These are phyloP conservation scores for Cantharis lateralis DNA, from an alignment of 2,888 invertebrate genomes.

Conservation along the genomic window DNA sequence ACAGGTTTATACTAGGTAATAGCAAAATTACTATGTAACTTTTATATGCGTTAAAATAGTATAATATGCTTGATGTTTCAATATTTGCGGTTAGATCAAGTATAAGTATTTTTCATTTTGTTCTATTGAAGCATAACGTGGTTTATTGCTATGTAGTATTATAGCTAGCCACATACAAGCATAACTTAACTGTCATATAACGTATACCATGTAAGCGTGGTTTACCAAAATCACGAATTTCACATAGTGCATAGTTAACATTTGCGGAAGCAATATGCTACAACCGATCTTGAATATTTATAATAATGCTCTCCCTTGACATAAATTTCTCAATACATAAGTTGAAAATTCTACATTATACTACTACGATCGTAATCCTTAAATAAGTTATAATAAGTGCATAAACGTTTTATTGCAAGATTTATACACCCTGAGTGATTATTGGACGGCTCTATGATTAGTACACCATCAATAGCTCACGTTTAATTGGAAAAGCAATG, in stretches of 20 bases:
- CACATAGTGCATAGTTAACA: conserved; percentile 32
- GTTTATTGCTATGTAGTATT: conserved; percentile 29
- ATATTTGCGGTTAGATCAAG: conserved; percentile 20
- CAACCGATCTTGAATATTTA: conserved; percentile 20
- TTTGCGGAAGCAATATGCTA: conserved; percentile 34
- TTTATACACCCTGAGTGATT: not conserved
- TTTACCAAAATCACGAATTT: conserved; percentile 38
- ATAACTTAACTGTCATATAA: conserved; percentile 28
- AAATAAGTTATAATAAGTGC: not conserved
- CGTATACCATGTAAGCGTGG: conserved; percentile 34
- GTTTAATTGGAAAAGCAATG: not conserved
- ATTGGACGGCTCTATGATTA: not conserved
- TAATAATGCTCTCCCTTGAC: conserved; percentile 8
- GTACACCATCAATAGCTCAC: not conserved
- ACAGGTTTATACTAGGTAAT: not conserved
- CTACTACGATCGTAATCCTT: not conserved
- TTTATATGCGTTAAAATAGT: not conserved
- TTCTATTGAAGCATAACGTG: conserved; percentile 20
- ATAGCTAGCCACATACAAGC: conserved; percentile 25
- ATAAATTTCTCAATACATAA: not conserved
- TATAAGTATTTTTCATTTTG: conserved; percentile 22
- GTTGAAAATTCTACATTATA: not conserved
- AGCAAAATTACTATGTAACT: no score
- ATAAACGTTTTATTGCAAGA: no score
- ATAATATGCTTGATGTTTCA: not conserved